Base-by-base conservation (phyloP, 2,888 invertebrate genomes). In the Orchestes rusci region DNA sequence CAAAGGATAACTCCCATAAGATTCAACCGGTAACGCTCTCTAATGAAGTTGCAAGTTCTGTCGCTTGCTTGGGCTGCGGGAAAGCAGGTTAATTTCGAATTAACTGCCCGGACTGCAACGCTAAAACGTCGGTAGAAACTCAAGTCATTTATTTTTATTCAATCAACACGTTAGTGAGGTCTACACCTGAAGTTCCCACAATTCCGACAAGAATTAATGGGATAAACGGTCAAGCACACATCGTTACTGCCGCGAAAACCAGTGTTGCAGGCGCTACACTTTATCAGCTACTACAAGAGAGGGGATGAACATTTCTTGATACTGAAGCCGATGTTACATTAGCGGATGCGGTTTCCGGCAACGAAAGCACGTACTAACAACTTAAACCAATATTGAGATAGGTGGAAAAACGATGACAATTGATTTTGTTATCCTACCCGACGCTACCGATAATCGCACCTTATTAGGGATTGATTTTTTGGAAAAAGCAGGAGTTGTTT, bases 391-490 rank as follows among this genome's bases (percentile, higher is more conserved):
- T n/a, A n/a, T n/a, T n/a, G n/a, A n/a, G n/a, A n/a, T n/a, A n/a
- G n/a, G n/a, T n/a, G n/a, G n/a, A n/a, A n/a, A n/a, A n/a, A n/a
- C n/a, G n/a, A n/a, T n/a, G n/a, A n/a, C n/a, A 5, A 33, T 33
- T 16, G 33, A 33, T 33, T 33, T 33, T 16, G 17, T 33, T 5
- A 33, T 33, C 5, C 17, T 33, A 4, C 33, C 33, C 7, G n/a
- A 33, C 5, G 16, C 33, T 16, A 33, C 4, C 16, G 33, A 33
- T 13, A 33, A 33, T 33, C 33, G 33, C 33, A 33, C 33, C n/a
- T 33, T 8, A 16, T 33, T 33, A 13, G 33, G 33, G 5, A 33
- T 16, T 33, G 33, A 33, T 16, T 33, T 33, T 33, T 16, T 16
- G 16, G 16, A 33, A 16, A 8, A 33, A 12, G 33, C 33, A 8